Conservation (phyloP, 2,113 vertebrate genomes). For the Passer domesticus region DNA sequence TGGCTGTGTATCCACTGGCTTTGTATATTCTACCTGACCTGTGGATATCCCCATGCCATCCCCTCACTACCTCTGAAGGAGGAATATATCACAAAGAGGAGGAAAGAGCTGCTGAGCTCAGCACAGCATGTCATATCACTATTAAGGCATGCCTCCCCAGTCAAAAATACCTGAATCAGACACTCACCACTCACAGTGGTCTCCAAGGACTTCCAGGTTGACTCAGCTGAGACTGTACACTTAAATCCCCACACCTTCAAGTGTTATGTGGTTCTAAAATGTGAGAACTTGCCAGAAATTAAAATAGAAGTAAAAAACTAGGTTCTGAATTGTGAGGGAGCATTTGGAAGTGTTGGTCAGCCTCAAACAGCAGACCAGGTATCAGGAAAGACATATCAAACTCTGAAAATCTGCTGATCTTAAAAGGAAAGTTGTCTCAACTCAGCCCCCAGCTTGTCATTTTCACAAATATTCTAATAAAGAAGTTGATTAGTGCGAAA, state of each 20-base stretch:
- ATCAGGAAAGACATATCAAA: background rate
- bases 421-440: background rate
- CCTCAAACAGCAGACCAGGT: background rate
- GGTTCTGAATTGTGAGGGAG: background rate
- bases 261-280: background rate
- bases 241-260: background rate
- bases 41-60: background rate
- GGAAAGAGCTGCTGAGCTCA: background rate
- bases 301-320: background rate
- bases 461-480: background rate
- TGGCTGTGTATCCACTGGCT: background rate
- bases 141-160: background rate
- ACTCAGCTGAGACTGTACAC: background rate
- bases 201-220: background rate
- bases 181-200: background rate
- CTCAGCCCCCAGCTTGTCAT: background rate
- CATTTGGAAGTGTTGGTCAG: background rate
- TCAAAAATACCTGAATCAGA: background rate
- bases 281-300: background rate
- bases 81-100: background rate
- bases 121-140: background rate
- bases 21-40: background rate
- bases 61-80: background rate
- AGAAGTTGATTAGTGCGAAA: background rate
- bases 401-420: background rate